Evolutionary conservation across 2,888 invertebrate species (phyloP).

Genomic region (Sphecodes monilicornis): DNA sequence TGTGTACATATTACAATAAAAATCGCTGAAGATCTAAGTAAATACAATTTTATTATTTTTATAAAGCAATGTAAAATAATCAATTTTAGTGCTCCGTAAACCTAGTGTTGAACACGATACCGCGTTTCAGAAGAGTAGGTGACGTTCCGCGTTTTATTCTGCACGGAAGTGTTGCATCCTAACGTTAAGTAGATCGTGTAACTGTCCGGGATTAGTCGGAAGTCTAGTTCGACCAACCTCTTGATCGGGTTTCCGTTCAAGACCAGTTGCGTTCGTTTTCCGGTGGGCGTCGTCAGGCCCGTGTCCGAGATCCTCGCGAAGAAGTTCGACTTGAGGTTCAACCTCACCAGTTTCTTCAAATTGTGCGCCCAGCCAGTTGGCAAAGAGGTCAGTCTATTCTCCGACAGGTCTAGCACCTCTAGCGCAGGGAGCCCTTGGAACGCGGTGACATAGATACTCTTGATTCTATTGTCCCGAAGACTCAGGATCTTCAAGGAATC

Average conservation of each 20-base stretch:
- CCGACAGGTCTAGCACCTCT: neutral
- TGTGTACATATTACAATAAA: too few relatives aligned
- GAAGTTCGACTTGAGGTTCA: neutral
- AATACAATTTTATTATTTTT: too few relatives aligned
- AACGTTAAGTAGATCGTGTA: neutral
- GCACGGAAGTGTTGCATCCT: too few relatives aligned
- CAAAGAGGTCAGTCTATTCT: neutral
- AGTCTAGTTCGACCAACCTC: neutral
- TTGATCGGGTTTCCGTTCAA: neutral
- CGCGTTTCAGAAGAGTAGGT: too few relatives aligned
- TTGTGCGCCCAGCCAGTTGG: neutral
- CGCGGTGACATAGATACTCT: conserved; percentile 33
- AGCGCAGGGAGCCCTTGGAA: neutral
- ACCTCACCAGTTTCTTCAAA: neutral
- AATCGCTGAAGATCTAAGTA: too few relatives aligned
- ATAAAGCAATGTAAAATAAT: too few relatives aligned
- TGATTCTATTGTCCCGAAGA: conserved; percentile 73
- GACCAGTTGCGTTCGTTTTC: neutral
- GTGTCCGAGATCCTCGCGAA: neutral
- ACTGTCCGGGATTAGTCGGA: neutral
- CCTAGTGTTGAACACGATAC: too few relatives aligned
- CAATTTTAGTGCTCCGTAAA: too few relatives aligned
- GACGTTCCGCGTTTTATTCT: too few relatives aligned
- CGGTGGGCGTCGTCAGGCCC: neutral
- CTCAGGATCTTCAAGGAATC: conserved; percentile 65